phyloP scores from a whole-genome alignment of 2,888 invertebrate species.

The Amphipoea lucens region DNA sequence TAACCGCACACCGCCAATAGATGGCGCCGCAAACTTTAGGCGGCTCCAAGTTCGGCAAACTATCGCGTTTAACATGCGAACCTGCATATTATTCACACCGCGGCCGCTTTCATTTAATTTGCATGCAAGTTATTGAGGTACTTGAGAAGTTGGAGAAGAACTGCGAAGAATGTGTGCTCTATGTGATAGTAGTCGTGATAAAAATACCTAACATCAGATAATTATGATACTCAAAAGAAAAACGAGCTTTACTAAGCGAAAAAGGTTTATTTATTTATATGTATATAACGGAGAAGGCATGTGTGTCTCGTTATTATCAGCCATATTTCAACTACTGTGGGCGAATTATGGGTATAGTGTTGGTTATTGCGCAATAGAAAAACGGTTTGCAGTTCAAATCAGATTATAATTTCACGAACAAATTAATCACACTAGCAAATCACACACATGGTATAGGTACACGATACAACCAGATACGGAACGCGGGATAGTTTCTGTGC shows the following conservation, averaged over 20 bases:
- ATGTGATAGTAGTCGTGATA: background rate
- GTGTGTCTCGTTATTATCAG: no score
- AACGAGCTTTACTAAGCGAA: background rate
- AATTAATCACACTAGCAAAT: no score
- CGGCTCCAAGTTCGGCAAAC: conserved; percentile 35
- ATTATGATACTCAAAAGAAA: background rate
- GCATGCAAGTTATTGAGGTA: conserved; percentile 40
- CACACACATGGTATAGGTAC: no score
- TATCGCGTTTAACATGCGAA: conserved; percentile 27
- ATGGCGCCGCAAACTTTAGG: conserved; percentile 43
- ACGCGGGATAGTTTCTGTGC: no score
- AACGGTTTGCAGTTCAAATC: no score
- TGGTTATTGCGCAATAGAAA: no score
- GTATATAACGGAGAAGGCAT: no score
- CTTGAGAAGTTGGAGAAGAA: conserved; percentile 24
- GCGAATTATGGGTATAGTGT: no score
- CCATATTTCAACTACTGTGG: no score
- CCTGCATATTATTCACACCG: conserved; percentile 57
- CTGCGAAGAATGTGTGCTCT: conserved; percentile 2
- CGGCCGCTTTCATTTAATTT: conserved; percentile 55
- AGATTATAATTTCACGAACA: no score
- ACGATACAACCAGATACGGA: no score
- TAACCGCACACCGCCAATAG: conserved; percentile 42
- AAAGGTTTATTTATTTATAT: background rate
- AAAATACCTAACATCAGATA: background rate